These are phyloP conservation scores for Carterocephalus palaemon DNA, from an alignment of 2,888 invertebrate genomes.

Conservation along the genomic window DNA sequence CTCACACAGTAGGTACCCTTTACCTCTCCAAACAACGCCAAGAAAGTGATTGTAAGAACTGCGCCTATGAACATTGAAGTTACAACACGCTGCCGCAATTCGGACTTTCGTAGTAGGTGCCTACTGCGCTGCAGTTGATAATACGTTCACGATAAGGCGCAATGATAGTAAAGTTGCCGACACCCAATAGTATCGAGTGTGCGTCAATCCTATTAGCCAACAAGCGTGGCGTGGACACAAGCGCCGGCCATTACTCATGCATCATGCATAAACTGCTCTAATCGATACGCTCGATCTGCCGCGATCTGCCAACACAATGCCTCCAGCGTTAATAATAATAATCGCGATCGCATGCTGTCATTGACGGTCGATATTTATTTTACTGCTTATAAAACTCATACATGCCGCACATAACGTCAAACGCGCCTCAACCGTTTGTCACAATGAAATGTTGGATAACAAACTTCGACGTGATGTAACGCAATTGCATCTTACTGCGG, in stretches of 20 bases:
- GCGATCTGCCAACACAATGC: slow-evolving; percentile 17
- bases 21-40: too few relatives aligned
- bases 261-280: slow-evolving; percentile 22
- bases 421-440: slow-evolving; percentile 4
- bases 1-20: too few relatives aligned
- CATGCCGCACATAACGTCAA: slow-evolving; percentile 7
- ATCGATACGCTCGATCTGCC: slow-evolving; percentile 30
- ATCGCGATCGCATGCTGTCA: slow-evolving; percentile 15
- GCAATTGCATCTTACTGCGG: too few relatives aligned
- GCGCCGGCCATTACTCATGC: slow-evolving; percentile 20
- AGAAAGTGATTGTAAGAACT: too few relatives aligned
- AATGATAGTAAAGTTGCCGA: too few relatives aligned
- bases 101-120: too few relatives aligned
- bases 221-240: slow-evolving; percentile 8
- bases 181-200: not conserved
- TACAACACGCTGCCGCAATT: too few relatives aligned
- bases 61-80: too few relatives aligned
- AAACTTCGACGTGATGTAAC: not conserved
- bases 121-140: too few relatives aligned
- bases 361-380: slow-evolving; percentile 22
- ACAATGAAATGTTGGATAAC: slow-evolving; percentile 16
- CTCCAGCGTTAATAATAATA: slow-evolving; percentile 19
- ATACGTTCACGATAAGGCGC: too few relatives aligned
- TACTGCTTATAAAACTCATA: slow-evolving; percentile 7
- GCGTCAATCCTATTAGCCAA: slow-evolving; percentile 6